Evolutionary conservation across 2,113 vertebrate genomes (phyloP), one percentile per base, ranked within the genome.

Genomic region (Cyanocitta stelleri): DNA sequence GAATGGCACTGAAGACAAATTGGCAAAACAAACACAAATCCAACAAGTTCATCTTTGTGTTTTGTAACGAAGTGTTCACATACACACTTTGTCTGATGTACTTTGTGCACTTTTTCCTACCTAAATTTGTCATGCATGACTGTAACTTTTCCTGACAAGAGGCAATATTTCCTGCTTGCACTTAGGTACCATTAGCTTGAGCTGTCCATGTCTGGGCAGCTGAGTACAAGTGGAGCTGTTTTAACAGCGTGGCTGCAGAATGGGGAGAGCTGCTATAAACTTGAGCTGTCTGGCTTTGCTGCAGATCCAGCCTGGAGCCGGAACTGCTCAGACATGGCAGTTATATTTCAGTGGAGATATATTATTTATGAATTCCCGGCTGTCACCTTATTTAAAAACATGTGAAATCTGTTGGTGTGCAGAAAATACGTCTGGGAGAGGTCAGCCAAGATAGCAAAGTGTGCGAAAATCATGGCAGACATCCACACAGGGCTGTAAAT

Each of bases 321-420:
- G 41, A 92, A 58, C 43, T 89, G 63, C 89, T 80, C 82, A 88
- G 87, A 85, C 68, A 93, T 67, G 73, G 80, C 91, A 71, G 75
- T 91, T 76, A 77, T 92, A 95, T 97, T 97, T 95, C 93, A 83
- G 66, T 76, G 49, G 72, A 88, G 87, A 91, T 89, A 85, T 35
- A 91, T 97, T 93, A 94, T 94, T 97, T 94, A 94, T 87, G 89
- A 95, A 97, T 97, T 97, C 93, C 91, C 11, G 3, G 62, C 94
- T 95, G 90, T 96, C 87, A 76, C 81, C 11, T 6, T 87, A 59
- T 95, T 95, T 95, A 95, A 92, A 97, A 97, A 96, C 93, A 95
- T 46, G 79, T 72, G 90, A 95, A 92, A 84, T 92, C 86, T 89
- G 62, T 96, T 97, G 63, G 83, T 73, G 55, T 68, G 51, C 87